These are phyloP conservation scores for Chirona hameri DNA, from an alignment of 2,888 invertebrate genomes.

Conservation along the genomic window DNA sequence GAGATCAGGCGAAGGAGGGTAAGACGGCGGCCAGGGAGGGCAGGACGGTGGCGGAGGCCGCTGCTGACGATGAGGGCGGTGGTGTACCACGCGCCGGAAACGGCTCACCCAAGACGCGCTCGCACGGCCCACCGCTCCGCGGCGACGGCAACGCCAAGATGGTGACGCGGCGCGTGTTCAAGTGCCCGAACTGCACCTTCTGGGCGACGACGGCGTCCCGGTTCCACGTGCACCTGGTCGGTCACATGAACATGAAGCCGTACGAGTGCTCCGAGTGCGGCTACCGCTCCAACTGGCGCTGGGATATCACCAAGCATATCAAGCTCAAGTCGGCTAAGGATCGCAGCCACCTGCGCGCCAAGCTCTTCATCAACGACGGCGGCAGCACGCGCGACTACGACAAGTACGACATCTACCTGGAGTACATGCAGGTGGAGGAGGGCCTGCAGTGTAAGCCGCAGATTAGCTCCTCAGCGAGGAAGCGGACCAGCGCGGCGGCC, in stretches of 20 bases:
- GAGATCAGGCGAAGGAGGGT: conserved; percentile 35
- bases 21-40: conserved; percentile 34
- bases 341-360: conserved; percentile 66
- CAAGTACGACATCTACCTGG: conserved; percentile 79
- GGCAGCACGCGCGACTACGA: conserved; percentile 86
- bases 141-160: background rate
- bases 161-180: conserved; percentile 64
- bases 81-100: conserved; percentile 34
- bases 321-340: conserved; percentile 81
- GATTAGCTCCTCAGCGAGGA: background rate
- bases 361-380: conserved; percentile 83
- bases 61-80: conserved; percentile 33
- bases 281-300: conserved; percentile 92
- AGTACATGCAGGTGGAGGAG: conserved; percentile 39
- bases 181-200: conserved; percentile 87
- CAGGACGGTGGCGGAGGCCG: conserved; percentile 33
- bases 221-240: conserved; percentile 90
- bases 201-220: conserved; percentile 90
- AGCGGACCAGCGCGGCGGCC: background rate
- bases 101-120: conserved; percentile 37
- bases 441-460: conserved; percentile 27
- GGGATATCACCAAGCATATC: conserved; percentile 95
- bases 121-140: conserved; percentile 26
- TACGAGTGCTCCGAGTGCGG: conserved; percentile 93
- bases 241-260: conserved; percentile 83